Conservation (phyloP, 2,888 invertebrate genomes). For the Griposia aprilina region DNA sequence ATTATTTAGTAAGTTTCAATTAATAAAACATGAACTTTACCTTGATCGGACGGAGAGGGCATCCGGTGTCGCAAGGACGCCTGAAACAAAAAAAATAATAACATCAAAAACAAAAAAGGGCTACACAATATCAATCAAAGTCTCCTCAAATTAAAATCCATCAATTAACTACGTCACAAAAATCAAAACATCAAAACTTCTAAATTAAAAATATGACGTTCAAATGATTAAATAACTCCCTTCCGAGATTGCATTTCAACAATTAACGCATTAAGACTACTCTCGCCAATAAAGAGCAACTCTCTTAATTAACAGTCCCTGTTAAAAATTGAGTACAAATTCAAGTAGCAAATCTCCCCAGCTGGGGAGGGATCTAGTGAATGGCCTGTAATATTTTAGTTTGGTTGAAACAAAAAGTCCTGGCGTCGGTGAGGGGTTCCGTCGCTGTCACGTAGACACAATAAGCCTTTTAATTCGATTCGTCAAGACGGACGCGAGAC, state of each 20-base stretch:
- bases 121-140: constrained; percentile 62
- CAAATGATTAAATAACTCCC: constrained; percentile 86
- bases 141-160: constrained; percentile 77
- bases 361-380: constrained; percentile 85
- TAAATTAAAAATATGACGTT: constrained; percentile 87
- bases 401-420: constrained; percentile 89
- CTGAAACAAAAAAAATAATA: constrained; percentile 82
- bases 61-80: constrained; percentile 84
- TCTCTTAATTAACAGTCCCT: constrained; percentile 89
- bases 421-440: constrained; percentile 78
- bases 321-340: constrained; percentile 91
- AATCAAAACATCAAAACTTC: constrained; percentile 70
- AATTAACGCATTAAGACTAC: constrained; percentile 90
- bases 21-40: constrained; percentile 70
- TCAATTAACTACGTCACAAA: constrained; percentile 76
- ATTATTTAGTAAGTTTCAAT: background rate
- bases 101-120: constrained; percentile 52
- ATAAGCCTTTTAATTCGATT: constrained; percentile 91
- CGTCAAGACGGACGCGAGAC: constrained; percentile 90
- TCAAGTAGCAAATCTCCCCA: constrained; percentile 87
- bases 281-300: constrained; percentile 89
- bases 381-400: constrained; percentile 90
- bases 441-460: constrained; percentile 90
- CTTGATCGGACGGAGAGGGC: constrained; percentile 87
- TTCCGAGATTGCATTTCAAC: constrained; percentile 90